A percentile compares a stretch with the other conserved stretches of the same genome.
Conservation (phyloP, 2,888 invertebrate genomes). For the Caenorhabditis wallacei region DNA sequence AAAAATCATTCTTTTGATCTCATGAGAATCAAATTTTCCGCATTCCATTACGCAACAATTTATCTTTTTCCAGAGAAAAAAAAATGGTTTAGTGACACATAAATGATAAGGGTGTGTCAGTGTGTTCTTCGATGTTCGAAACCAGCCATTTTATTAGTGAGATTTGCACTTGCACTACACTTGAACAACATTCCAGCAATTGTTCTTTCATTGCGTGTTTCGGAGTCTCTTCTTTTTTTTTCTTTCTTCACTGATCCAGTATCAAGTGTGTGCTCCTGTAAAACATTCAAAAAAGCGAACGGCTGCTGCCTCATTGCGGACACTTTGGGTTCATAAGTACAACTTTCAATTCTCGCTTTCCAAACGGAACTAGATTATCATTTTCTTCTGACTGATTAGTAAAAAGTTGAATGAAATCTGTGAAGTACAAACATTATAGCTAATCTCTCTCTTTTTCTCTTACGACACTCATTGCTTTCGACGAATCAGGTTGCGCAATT, state of each 20-base stretch:
- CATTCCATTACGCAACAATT: slow-evolving; percentile 20
- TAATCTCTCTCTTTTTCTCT: slow-evolving; percentile 25
- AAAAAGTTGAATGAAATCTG: slow-evolving; percentile 42
- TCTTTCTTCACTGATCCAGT: slow-evolving; percentile 43
- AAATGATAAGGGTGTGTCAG: slow-evolving; percentile 39
- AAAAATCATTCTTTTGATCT: slow-evolving; percentile 22
- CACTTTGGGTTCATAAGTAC: slow-evolving; percentile 57
- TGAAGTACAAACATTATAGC: slow-evolving; percentile 62
- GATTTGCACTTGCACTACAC: slow-evolving; percentile 25
- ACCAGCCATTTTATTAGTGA: slow-evolving; percentile 40
- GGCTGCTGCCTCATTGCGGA: slow-evolving; percentile 31
- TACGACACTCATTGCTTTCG: slow-evolving; percentile 11
- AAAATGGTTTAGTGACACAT: slow-evolving; percentile 25
- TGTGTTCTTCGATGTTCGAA: slow-evolving; percentile 59
- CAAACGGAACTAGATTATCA: slow-evolving; percentile 13
- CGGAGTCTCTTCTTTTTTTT: slow-evolving; percentile 19
- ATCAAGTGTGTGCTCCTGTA: slow-evolving; percentile 49
- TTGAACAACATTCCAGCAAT: slow-evolving; percentile 58
- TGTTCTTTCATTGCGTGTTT: slow-evolving; percentile 52
- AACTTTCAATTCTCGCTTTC: slow-evolving; percentile 7
- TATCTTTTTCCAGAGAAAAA: slow-evolving; percentile 7
- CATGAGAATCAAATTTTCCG: slow-evolving; percentile 9
- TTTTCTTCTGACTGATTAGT: slow-evolving; percentile 42
- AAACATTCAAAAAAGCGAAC: slow-evolving; percentile 47
- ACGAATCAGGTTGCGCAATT: slow-evolving; percentile 59